These are phyloP conservation scores for Linyphia triangularis DNA, from an alignment of 2,888 invertebrate genomes.

Conservation along the genomic window DNA sequence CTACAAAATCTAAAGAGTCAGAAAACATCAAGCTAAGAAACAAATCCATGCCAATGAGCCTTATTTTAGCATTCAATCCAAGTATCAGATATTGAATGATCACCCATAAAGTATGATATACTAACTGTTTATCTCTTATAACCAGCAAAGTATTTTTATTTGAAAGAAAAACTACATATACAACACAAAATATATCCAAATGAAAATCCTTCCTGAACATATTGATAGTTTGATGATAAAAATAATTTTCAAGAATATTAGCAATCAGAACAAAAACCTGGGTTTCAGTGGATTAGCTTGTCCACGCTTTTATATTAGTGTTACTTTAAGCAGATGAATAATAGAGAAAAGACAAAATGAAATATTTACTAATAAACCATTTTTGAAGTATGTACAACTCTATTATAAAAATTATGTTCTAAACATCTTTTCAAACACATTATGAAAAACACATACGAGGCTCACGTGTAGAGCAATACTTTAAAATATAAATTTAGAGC, in stretches of 20 bases:
- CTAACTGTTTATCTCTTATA: too few species aligned
- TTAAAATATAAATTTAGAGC: slow-evolving; percentile 6
- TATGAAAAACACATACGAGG: background rate
- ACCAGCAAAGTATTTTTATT: too few species aligned
- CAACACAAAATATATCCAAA: too few species aligned
- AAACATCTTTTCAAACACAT: background rate
- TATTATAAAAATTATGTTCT: background rate
- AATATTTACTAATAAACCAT: background rate
- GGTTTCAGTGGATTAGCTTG: too few species aligned
- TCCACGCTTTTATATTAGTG: too few species aligned
- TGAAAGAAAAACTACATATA: too few species aligned
- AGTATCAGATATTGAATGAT: too few species aligned
- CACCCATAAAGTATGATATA: too few species aligned
- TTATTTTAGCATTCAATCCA: too few species aligned
- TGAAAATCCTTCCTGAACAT: too few species aligned
- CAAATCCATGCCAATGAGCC: background rate
- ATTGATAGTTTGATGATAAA: too few species aligned
- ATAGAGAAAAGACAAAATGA: background rate
- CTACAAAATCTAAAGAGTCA: slow-evolving; percentile 59
- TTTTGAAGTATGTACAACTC: background rate
- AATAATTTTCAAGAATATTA: background rate
- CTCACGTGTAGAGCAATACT: background rate
- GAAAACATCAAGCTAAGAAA: slow-evolving; percentile 55
- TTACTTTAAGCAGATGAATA: too few species aligned
- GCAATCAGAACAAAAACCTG: background rate